These are phyloP conservation scores for Chorisops tibialis DNA, from an alignment of 2,888 invertebrate genomes.

Conservation along the genomic window DNA sequence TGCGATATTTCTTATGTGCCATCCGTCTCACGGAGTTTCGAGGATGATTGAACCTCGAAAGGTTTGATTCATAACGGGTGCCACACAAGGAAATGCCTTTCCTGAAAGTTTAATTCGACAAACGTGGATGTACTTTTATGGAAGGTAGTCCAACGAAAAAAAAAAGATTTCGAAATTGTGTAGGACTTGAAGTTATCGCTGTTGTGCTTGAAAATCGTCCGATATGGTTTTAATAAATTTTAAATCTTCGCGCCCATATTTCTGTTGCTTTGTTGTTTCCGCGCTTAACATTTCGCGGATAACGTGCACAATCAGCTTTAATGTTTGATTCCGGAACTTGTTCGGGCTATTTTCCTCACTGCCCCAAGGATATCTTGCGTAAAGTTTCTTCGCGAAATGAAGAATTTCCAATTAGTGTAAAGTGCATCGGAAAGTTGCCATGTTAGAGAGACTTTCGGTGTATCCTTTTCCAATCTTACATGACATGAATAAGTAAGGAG, in stretches of 20 bases:
- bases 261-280: not conserved
- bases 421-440: conserved; percentile 11
- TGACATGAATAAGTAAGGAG: not conserved
- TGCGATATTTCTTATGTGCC: not conserved
- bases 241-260: conserved; percentile 2
- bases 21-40: not conserved
- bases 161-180: too few relatives aligned
- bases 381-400: not conserved
- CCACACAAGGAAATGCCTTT: not conserved
- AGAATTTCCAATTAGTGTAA: conserved; percentile 25
- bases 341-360: conserved; percentile 1
- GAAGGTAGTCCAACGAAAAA: too few relatives aligned
- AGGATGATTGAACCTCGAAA: not conserved
- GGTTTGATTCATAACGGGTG: not conserved
- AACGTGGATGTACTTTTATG: too few relatives aligned
- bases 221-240: conserved; percentile 24
- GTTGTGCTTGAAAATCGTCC: not conserved
- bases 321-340: conserved; percentile 13
- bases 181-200: not conserved
- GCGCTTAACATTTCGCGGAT: not conserved
- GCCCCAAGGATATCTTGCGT: too few relatives aligned
- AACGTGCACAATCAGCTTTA: conserved; percentile 13
- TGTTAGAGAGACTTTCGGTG: not conserved
- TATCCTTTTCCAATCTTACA: not conserved
- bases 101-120: conserved; percentile 8